phyloP scores from a whole-genome alignment of 2,113 vertebrate genomes.

The Apeltes quadracus region DNA sequence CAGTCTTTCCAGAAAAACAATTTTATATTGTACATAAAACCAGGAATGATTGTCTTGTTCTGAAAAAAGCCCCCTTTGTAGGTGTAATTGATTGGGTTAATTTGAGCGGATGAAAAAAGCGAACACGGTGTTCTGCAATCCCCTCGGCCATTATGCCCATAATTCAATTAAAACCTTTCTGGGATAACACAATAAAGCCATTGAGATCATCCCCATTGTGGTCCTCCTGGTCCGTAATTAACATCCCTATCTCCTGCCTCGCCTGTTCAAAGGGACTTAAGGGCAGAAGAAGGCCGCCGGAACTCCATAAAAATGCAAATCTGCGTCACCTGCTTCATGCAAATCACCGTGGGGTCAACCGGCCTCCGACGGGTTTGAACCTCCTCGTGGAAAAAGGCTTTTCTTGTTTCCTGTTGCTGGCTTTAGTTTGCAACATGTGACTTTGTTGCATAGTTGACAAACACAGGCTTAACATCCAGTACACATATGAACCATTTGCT shows the following conservation, averaged over 20 bases:
- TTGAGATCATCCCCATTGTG: conserved; percentile 73
- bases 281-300: conserved; percentile 68
- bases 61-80: conserved; percentile 6
- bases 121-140: conserved; percentile 33
- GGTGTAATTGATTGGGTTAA: conserved; percentile 33
- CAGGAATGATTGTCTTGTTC: neutral
- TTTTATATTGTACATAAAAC: too few species aligned
- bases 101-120: conserved; percentile 23
- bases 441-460: neutral
- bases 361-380: conserved; percentile 51
- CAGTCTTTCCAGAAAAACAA: too few species aligned
- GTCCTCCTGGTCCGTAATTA: conserved; percentile 68
- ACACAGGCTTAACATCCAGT: neutral
- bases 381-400: conserved; percentile 1
- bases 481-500: neutral
- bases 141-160: conserved; percentile 40
- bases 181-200: conserved; percentile 63
- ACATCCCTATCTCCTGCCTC: conserved; percentile 66
- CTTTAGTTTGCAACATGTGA: conserved; percentile 8
- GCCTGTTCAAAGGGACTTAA: conserved; percentile 61
- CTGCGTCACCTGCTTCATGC: conserved; percentile 69
- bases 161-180: conserved; percentile 74
- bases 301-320: conserved; percentile 81
- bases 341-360: conserved; percentile 52
- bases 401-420: neutral